phyloP scores from a whole-genome alignment of 64 coral and sea anemone genomes.

The Stylophora pistillata region DNA sequence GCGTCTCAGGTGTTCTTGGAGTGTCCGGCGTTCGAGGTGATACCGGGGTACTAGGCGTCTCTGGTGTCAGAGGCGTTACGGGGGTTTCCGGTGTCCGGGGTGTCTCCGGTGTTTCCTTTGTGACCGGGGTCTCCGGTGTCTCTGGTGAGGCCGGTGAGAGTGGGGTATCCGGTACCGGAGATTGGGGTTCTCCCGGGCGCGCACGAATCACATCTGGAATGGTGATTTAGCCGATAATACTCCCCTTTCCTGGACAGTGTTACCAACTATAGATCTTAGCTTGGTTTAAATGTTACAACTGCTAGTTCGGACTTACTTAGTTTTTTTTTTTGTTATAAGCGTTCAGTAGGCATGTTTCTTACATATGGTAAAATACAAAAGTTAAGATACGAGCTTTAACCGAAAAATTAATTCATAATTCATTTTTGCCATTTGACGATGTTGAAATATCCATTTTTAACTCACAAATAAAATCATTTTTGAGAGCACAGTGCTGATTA shows the following conservation, averaged over 20 bases:
- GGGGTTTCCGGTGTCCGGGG: slow-evolving; percentile 48
- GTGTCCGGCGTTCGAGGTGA: slow-evolving; percentile 68
- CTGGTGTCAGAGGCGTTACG: slow-evolving; percentile 59
- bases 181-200: not conserved
- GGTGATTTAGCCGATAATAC: slow-evolving; percentile 23
- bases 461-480: too few relatives aligned
- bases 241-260: not conserved
- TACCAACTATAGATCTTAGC: not conserved
- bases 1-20: slow-evolving; percentile 37
- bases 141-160: slow-evolving; percentile 31
- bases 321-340: too few relatives aligned
- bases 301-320: too few relatives aligned
- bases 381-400: too few relatives aligned
- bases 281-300: not conserved
- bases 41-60: slow-evolving; percentile 55
- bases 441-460: too few relatives aligned
- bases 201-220: slow-evolving; percentile 39
- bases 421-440: too few relatives aligned
- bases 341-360: too few relatives aligned
- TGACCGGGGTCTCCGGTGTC: slow-evolving; percentile 62
- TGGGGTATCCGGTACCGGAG: slow-evolving; percentile 49
- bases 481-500: too few relatives aligned
- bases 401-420: too few relatives aligned
- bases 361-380: too few relatives aligned
- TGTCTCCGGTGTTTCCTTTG: slow-evolving; percentile 58